phyloP scores from a whole-genome alignment of 2,797 vertebrate genomes.

The Ammospiza maritima region DNA sequence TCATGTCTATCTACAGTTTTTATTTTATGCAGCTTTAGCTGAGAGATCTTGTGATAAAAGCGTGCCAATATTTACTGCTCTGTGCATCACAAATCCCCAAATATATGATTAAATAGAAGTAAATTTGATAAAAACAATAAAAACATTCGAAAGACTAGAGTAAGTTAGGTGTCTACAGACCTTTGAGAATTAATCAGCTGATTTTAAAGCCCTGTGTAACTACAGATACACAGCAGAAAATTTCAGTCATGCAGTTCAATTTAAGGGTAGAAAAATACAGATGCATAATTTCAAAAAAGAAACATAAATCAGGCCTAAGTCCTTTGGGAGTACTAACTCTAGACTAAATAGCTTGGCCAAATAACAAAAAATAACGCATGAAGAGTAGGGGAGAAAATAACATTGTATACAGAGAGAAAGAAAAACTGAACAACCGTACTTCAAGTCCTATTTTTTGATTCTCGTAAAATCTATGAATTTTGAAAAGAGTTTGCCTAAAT shows the following conservation, averaged over 20 bases:
- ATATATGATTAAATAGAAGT: constrained; percentile 28
- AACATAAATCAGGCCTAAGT: not conserved
- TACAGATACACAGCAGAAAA: not conserved
- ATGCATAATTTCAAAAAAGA: not conserved
- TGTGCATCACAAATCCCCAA: constrained; percentile 26
- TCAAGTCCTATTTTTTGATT: not conserved
- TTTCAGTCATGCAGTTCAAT: not conserved
- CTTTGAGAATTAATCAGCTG: constrained; percentile 24
- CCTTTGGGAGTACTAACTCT: not conserved
- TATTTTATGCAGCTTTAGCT: not conserved
- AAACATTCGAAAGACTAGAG: not conserved
- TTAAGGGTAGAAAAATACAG: not conserved
- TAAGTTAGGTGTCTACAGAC: not conserved
- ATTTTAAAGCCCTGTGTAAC: constrained; percentile 10
- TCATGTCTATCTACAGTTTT: not conserved
- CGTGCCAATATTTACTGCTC: constrained; percentile 6
- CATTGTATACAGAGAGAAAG: not conserved
- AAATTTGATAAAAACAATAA: constrained; percentile 47
- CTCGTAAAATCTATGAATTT: not conserved
- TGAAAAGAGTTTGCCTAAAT: not conserved
- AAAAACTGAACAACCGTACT: not conserved
- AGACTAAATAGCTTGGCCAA: constrained; percentile 10
- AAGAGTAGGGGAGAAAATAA: not conserved
- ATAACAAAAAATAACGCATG: not conserved
- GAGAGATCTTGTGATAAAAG: constrained; percentile 1